A percentile compares a stretch with the other conserved stretches of the same genome.
Evolutionary conservation across 2,797 vertebrate genomes (phyloP).

Genomic region (Salarias fasciatus): DNA sequence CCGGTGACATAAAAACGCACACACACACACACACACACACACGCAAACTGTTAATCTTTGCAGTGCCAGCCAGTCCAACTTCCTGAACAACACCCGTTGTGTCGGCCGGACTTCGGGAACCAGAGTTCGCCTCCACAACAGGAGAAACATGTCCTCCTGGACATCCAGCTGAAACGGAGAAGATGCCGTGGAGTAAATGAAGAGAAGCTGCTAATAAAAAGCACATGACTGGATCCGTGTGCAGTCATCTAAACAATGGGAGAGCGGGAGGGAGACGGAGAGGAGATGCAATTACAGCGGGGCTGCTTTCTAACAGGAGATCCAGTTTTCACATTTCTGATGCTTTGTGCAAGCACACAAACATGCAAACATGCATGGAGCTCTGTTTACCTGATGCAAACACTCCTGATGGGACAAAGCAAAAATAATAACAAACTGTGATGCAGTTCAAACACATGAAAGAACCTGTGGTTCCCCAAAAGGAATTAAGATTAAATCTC

Average conservation of each 20-base stretch:
- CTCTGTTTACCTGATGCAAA: constrained; percentile 9
- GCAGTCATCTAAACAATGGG: constrained; percentile 56
- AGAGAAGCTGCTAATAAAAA: constrained; percentile 71
- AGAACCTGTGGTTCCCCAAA: constrained; percentile 42
- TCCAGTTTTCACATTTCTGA: constrained; percentile 33
- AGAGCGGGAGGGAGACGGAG: constrained; percentile 44
- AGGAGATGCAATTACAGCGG: constrained; percentile 39
- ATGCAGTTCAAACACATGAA: constrained; percentile 52
- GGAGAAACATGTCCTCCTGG: constrained; percentile 4
- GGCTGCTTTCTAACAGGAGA: constrained; percentile 36
- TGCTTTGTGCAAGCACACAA: constrained; percentile 22
- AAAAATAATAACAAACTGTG: constrained; percentile 39
- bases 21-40: not conserved
- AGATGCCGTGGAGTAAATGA: constrained; percentile 39
- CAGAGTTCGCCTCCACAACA: constrained; percentile 34
- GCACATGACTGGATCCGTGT: constrained; percentile 61
- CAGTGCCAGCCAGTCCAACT: constrained; percentile 17
- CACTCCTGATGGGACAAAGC: constrained; percentile 16
- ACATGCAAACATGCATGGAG: constrained; percentile 24
- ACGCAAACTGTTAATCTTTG: constrained; percentile 11
- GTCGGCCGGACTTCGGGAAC: constrained; percentile 29
- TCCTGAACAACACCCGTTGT: constrained; percentile 35
- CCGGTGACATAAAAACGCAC: constrained; percentile 38
- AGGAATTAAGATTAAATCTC: constrained; percentile 55
- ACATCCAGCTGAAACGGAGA: constrained; percentile 38